Conservation (phyloP, 1,140 invertebrate species). For the Colletes latitarsis region DNA sequence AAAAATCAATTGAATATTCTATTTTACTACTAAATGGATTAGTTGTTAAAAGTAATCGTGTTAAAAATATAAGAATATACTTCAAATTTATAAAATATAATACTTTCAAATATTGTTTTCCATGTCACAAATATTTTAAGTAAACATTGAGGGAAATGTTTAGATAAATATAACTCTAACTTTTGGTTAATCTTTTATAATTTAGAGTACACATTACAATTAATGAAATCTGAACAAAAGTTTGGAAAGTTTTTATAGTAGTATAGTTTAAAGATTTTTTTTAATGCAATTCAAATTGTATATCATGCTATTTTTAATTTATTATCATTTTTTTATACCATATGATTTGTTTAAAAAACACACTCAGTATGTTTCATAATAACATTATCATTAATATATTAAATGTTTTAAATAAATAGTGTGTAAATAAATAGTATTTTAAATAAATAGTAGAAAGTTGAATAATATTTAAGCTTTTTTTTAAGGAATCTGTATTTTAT, state of each 20-base stretch:
- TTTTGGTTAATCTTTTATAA: not conserved
- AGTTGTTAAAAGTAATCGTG: not conserved
- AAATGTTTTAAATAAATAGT: not conserved
- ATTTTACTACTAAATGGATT: not conserved
- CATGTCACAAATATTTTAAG: not conserved
- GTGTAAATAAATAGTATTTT: conserved; percentile 17
- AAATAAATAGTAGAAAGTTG: not conserved
- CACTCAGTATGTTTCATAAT: not conserved
- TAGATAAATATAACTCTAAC: not conserved
- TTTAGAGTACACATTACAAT: not conserved
- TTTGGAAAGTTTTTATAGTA: not conserved
- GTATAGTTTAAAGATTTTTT: not conserved
- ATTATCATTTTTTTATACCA: not conserved
- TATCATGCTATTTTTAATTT: not conserved
- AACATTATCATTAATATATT: conserved; percentile 1
- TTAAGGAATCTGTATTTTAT: conserved; percentile 4
- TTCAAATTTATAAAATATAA: conserved; percentile 3
- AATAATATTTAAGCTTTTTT: not conserved
- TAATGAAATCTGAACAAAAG: no score
- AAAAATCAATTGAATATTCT: not conserved
- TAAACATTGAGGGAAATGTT: not conserved
- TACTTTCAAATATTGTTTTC: conserved; percentile 2
- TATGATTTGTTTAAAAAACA: not conserved
- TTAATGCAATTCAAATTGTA: not conserved
- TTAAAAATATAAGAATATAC: not conserved